A percentile compares a stretch with the other conserved stretches of the same genome.
These are phyloP conservation scores for Cassiopea xamachana DNA, from an alignment of 30 jellyfish, hydroid and myxozoan genomes.

Conservation along the genomic window DNA sequence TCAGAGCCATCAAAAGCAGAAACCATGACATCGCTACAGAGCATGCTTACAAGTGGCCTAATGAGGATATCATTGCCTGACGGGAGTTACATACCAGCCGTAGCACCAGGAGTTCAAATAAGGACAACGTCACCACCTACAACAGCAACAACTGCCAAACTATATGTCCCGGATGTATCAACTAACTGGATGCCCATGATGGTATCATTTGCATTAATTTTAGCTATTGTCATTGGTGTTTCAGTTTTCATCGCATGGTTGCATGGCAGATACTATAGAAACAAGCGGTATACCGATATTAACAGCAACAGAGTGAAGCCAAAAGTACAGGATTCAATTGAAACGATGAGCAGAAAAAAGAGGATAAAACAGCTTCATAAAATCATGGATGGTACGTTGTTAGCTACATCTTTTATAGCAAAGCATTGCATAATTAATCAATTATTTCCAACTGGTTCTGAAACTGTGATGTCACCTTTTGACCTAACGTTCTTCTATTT, in stretches of 20 bases:
- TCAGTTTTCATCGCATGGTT: conserved; percentile 55
- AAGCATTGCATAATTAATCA: no score
- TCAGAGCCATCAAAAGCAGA: conserved; percentile 53
- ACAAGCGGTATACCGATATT: conserved; percentile 54
- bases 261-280: conserved; percentile 62
- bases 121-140: conserved; percentile 43
- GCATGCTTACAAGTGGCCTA: conserved; percentile 42
- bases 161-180: conserved; percentile 38
- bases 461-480: no score
- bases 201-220: conserved; percentile 30
- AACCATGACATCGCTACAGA: conserved; percentile 23
- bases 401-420: not conserved
- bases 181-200: conserved; percentile 79
- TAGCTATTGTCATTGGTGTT: conserved; percentile 6
- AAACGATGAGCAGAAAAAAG: conserved; percentile 36
- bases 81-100: conserved; percentile 32
- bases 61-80: conserved; percentile 41
- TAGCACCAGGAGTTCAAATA: conserved; percentile 60
- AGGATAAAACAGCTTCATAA: conserved; percentile 20
- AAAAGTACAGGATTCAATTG: not conserved
- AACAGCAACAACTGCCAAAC: conserved; percentile 40
- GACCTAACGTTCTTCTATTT: not conserved
- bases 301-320: conserved; percentile 44
- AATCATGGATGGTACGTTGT: conserved; percentile 55
- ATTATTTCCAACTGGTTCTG: no score